phyloP scores from a whole-genome alignment of 2,113 vertebrate species.

The Psilopsiagon aymara region DNA sequence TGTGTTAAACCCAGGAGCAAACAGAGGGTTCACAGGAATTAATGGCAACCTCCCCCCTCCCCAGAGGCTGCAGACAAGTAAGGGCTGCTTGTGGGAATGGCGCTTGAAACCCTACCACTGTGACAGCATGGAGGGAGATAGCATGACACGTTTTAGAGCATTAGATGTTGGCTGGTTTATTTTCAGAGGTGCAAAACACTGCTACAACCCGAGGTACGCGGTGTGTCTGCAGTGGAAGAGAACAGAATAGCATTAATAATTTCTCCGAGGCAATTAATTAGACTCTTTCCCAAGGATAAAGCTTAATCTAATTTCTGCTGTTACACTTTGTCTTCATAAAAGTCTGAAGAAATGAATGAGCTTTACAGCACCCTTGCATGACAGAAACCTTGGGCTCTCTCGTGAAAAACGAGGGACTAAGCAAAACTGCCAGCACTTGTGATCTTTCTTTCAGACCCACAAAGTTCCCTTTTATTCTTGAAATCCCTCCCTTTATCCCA shows the following conservation, averaged over 20 bases:
- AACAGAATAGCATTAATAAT: background rate
- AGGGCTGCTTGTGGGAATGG: background rate
- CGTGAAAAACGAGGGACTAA: background rate
- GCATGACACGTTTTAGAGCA: fast-evolving
- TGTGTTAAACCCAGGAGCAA: background rate
- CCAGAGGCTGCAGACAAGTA: background rate
- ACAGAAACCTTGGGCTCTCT: background rate
- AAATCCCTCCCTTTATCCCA: background rate
- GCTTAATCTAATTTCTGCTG: slow-evolving; percentile 15
- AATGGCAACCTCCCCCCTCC: too few relatives aligned
- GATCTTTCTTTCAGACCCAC: background rate
- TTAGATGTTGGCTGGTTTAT: background rate
- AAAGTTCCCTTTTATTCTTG: background rate
- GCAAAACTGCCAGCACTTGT: background rate
- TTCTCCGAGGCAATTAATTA: slow-evolving; percentile 9
- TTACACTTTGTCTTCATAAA: slow-evolving; percentile 8
- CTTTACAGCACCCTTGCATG: background rate
- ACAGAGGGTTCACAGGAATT: background rate
- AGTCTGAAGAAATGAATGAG: slow-evolving; percentile 23
- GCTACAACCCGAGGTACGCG: fast-evolving
- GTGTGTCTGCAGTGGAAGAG: background rate
- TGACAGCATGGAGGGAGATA: background rate
- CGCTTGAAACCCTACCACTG: background rate
- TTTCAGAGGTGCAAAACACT: background rate
- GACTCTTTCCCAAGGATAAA: slow-evolving; percentile 1